Evolutionary conservation across 1,140 invertebrate genomes (phyloP), one percentile per base, ranked within the genome.

Genomic region (Cydia fagiglandana): DNA sequence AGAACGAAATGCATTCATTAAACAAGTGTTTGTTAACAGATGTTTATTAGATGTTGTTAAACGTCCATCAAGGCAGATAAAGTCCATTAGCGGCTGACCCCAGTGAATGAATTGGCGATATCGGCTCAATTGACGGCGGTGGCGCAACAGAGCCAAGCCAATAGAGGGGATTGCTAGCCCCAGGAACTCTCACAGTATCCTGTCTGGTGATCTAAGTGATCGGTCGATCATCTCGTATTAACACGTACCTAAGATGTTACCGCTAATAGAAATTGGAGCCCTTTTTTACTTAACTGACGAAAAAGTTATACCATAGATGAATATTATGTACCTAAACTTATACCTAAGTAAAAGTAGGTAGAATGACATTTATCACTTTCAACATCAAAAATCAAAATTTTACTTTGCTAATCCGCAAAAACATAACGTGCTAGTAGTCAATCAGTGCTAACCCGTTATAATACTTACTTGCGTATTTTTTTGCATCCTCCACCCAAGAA

Each of bases 31-130:
- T 68, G 64, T 45, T 70, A 70, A 70, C n/a, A 70, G 30, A 38
- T 17, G 30, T 38, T 70, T 38, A 70, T 70, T 70, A 70, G 30
- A 17, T 70, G 66, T 38, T 70, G 66, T 68, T 34, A 2, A 38
- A 7, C 66, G 34, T 70, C 66, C 41, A 75, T 68, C 34, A 53
- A 70, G 64, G 17, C n/a, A 81, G 85, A 83, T 84, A 87, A 84
- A 30, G 76, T 77, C 82, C 75, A 84, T 84, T 84, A 86, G 80
- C 79, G 76, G 82, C 30, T 80, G 84, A 81, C 82, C 45, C 82
- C 76, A 84, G 77, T 86, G 83, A 85, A 90, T 86, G 84, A 88
- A 88, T 88, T 85, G 81, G 84, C 81, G 85, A 87, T 88, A 90
- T 83, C 79, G 79, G 81, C 64, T 28, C 84, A 86, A 85, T 85